Base-by-base conservation (phyloP, 2,797 vertebrate genomes). In the Sparus aurata region DNA sequence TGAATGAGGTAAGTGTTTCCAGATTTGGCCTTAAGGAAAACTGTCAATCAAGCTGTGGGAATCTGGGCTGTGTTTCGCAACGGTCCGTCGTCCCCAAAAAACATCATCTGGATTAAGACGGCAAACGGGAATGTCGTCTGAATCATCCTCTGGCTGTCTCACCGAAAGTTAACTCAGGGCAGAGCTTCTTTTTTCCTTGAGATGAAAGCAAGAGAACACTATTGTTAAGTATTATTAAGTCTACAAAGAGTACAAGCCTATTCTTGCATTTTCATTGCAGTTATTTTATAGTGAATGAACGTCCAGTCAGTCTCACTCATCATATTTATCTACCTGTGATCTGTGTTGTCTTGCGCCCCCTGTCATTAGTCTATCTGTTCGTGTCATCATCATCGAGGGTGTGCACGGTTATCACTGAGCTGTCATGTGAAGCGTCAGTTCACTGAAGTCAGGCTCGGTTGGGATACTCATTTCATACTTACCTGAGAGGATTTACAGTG, bases 11-110 rank as follows among this genome's bases (percentile, higher is more conserved):
- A 93, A 94, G 80, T 92, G 83, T 22, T 90, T 93, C 92, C 93
- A 94, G 91, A 92, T 93, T 90, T 86, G 70, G 86, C 91, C 90
- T 87, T 2, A 89, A 88, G 89, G 82, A 81, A 85, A 89, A 57
- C 75, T 93, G 92, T 91, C 94, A 92, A 78, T 93, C 92, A 93
- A 9, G 1, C 67, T 53, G 83, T 87, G 89, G 85, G 80, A 92
- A 90, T 84, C 74, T 46, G 62, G 70, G 77, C 52, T 55, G 69
- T 5, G 18, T 83, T 83, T 82, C 10, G 7, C 70, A 70, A 83
- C 2, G 34, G 63, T 74, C 59, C 16, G 5, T 54, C 2, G 46
- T 69, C 82, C 63, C 1, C 30, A 62, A 70, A 62, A 70, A 87
- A 82, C 79, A 41, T 83, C 43, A 79, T 67, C 45, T 22, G 61